phyloP scores from a whole-genome alignment of 2,888 invertebrate genomes.

The Neria commutata region DNA sequence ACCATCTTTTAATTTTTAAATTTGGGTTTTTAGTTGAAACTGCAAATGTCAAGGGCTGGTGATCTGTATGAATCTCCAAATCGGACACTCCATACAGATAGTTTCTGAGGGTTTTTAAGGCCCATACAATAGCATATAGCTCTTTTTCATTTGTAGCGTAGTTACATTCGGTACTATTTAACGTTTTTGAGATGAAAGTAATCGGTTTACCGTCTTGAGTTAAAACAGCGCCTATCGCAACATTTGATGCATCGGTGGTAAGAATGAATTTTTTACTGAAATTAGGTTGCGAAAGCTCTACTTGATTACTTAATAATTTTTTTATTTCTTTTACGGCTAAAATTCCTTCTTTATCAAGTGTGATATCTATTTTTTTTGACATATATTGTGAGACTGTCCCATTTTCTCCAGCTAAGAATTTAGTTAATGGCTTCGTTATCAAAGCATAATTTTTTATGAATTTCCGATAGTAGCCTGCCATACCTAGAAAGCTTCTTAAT shows the following conservation, averaged over 20 bases:
- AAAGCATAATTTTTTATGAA: not conserved
- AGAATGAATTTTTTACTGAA: not conserved
- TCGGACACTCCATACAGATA: no score
- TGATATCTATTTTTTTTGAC: not conserved
- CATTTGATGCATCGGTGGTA: not conserved
- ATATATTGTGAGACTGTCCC: not conserved
- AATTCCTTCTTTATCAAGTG: not conserved
- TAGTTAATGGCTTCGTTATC: not conserved
- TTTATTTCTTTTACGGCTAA: no score
- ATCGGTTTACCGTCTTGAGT: no score
- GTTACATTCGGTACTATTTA: not conserved
- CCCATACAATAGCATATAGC: not conserved
- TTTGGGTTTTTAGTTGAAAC: no score
- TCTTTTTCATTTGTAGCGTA: not conserved
- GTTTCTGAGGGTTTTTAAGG: no score
- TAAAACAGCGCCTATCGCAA: no score
- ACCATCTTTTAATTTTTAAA: no score
- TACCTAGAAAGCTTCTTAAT: not conserved
- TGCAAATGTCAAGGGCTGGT: no score
- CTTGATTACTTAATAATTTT: not conserved
- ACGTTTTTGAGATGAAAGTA: no score
- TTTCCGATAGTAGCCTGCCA: not conserved
- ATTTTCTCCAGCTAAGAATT: not conserved
- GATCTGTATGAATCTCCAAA: no score
- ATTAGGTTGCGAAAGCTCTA: not conserved